Evolutionary conservation across 2,888 invertebrate genomes (phyloP).

Genomic region (Charanyca ferruginea): DNA sequence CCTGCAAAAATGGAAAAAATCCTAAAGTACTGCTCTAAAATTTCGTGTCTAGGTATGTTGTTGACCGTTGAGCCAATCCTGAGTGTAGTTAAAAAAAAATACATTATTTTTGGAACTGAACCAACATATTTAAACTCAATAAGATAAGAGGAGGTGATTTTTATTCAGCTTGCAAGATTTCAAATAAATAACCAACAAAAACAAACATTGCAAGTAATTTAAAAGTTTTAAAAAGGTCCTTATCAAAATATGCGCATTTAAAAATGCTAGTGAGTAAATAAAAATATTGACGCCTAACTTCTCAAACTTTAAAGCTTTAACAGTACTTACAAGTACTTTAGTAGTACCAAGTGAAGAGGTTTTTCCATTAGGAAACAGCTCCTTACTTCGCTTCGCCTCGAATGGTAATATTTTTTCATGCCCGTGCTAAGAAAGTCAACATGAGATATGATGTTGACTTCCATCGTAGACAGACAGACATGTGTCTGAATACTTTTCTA

Average conservation of each 20-base stretch:
- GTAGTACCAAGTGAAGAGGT: slow-evolving; percentile 28
- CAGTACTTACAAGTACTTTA: slow-evolving; percentile 10
- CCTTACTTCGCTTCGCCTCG: not conserved
- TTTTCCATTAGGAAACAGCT: slow-evolving; percentile 41
- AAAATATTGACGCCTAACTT: slow-evolving; percentile 21
- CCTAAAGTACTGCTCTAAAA: too few relatives aligned
- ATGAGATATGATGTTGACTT: slow-evolving; percentile 28
- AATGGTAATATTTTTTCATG: slow-evolving; percentile 40
- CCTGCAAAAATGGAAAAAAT: too few relatives aligned
- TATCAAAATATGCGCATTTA: not conserved
- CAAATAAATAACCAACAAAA: too few relatives aligned
- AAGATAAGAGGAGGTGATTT: too few relatives aligned
- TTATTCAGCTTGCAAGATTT: too few relatives aligned
- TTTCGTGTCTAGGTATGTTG: too few relatives aligned
- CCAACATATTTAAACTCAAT: too few relatives aligned
- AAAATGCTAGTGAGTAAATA: not conserved
- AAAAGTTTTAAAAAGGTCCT: too few relatives aligned
- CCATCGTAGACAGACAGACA: slow-evolving; percentile 14
- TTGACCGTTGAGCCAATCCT: too few relatives aligned
- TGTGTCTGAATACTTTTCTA: slow-evolving; percentile 4
- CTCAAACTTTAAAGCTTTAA: slow-evolving; percentile 7
- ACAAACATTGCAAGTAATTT: too few relatives aligned
- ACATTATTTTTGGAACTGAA: too few relatives aligned
- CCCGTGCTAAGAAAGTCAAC: slow-evolving; percentile 30
- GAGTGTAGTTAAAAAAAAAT: too few relatives aligned